Percentiles rank a stretch among this genome's conserved stretches.
Evolutionary conservation across 2,888 invertebrate species (phyloP).

Genomic region (Schizaphis graminum): DNA sequence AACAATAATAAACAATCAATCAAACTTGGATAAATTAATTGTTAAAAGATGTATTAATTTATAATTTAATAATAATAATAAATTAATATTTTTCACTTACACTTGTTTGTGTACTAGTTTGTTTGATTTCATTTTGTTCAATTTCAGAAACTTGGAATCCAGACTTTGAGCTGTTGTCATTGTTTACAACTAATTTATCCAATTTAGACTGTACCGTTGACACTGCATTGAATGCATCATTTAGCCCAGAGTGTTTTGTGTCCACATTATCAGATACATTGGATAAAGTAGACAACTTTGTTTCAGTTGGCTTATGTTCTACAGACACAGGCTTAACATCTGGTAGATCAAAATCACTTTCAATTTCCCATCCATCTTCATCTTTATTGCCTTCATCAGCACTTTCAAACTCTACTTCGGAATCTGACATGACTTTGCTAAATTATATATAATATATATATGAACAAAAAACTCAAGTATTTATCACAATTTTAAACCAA

Average conservation of each 20-base stretch:
- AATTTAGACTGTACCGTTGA: background rate
- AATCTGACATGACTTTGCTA: slow-evolving; percentile 75
- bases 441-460: background rate
- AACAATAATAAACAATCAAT: background rate
- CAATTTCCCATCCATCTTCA: slow-evolving; percentile 55
- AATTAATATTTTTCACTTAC: background rate
- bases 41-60: background rate
- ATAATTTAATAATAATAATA: background rate
- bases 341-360: slow-evolving; percentile 57
- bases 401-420: slow-evolving; percentile 84
- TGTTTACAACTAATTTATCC: background rate
- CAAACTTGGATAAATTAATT: background rate
- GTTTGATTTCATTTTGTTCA: slow-evolving; percentile 4
- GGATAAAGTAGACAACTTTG: background rate
- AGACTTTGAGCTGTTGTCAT: background rate
- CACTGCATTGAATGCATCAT: background rate
- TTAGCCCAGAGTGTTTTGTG: background rate
- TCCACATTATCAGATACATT: background rate
- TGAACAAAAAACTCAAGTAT: background rate
- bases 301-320: background rate
- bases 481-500: background rate
- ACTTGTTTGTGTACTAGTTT: background rate
- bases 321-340: background rate
- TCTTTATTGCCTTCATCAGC: slow-evolving; percentile 77
- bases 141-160: background rate